These are phyloP conservation scores for Scaptomyza cyrtandrae DNA, from an alignment of 2,888 invertebrate species.

Conservation along the genomic window DNA sequence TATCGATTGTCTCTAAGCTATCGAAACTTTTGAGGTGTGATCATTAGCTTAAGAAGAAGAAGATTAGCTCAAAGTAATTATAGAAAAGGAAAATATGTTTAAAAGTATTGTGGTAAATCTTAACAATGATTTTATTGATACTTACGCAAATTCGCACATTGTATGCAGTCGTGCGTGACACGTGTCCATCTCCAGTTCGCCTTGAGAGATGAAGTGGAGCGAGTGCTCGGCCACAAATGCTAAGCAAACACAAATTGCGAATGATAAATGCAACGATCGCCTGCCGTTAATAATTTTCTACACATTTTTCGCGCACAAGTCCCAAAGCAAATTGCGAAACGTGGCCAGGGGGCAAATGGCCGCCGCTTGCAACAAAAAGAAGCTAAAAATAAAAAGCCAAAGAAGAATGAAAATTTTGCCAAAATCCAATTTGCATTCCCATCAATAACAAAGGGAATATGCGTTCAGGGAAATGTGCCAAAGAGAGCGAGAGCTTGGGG, in stretches of 20 bases:
- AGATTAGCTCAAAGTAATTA: neutral
- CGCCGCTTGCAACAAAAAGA: slow-evolving; percentile 24
- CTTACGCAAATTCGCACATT: neutral
- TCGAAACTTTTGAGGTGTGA: neutral
- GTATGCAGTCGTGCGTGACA: neutral
- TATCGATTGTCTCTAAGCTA: neutral
- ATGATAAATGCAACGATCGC: slow-evolving; percentile 68
- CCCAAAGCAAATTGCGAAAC: slow-evolving; percentile 39
- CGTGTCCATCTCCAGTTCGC: neutral
- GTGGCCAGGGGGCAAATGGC: neutral
- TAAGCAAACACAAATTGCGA: slow-evolving; percentile 53
- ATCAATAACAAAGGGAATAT: slow-evolving; percentile 77
- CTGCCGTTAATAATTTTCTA: slow-evolving; percentile 72
- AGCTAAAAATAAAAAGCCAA: slow-evolving; percentile 32
- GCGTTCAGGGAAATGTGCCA: slow-evolving; percentile 31
- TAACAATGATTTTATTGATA: neutral
- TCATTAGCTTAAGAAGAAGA: neutral
- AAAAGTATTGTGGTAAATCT: neutral
- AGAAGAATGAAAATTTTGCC: slow-evolving; percentile 62
- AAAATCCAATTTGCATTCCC: slow-evolving; percentile 79
- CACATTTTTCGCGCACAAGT: slow-evolving; percentile 49
- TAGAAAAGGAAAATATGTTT: neutral
- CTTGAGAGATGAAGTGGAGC: neutral
- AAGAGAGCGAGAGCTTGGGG: no score
- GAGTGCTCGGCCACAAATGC: slow-evolving; percentile 35